Conservation (phyloP, 2,113 vertebrate genomes). For the Poeciliopsis prolifica region DNA sequence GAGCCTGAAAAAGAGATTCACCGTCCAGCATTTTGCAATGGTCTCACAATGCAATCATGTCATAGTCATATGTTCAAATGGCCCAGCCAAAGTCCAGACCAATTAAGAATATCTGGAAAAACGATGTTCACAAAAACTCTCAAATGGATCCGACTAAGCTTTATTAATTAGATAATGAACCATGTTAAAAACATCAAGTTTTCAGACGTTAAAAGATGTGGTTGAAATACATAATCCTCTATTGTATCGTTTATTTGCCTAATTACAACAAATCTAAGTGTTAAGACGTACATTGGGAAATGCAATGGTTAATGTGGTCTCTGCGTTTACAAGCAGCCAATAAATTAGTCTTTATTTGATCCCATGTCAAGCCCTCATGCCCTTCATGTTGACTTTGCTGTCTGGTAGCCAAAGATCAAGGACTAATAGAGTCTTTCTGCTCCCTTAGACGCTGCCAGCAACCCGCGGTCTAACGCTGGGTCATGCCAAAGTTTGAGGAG, state of each 20-base stretch:
- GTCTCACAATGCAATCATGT: not conserved
- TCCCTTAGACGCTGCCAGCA: conserved; percentile 64
- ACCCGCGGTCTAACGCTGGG: conserved; percentile 57
- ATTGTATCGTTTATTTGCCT: conserved; percentile 31
- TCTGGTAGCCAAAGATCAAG: conserved; percentile 75
- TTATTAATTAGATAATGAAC: no score
- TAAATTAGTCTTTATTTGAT: conserved; percentile 78
- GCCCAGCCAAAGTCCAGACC: not conserved
- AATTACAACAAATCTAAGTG: conserved; percentile 46
- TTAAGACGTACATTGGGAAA: conserved; percentile 50
- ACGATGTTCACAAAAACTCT: not conserved
- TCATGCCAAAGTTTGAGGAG: conserved; percentile 57
- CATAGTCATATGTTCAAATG: not conserved
- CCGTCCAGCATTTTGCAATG: not conserved
- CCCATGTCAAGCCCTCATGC: conserved; percentile 66
- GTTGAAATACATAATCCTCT: not conserved
- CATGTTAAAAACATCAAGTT: not conserved
- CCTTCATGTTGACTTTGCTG: conserved; percentile 70
- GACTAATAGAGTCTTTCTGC: conserved; percentile 73
- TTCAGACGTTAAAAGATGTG: not conserved
- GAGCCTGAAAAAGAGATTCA: not conserved
- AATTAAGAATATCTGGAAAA: not conserved
- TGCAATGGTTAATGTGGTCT: conserved; percentile 66
- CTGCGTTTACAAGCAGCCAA: conserved; percentile 61
- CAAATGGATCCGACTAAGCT: not conserved